A percentile compares a stretch with the other conserved stretches of the same genome.
Evolutionary conservation across 2,888 invertebrate genomes (phyloP).

Genomic region (Pelosia muscerda): DNA sequence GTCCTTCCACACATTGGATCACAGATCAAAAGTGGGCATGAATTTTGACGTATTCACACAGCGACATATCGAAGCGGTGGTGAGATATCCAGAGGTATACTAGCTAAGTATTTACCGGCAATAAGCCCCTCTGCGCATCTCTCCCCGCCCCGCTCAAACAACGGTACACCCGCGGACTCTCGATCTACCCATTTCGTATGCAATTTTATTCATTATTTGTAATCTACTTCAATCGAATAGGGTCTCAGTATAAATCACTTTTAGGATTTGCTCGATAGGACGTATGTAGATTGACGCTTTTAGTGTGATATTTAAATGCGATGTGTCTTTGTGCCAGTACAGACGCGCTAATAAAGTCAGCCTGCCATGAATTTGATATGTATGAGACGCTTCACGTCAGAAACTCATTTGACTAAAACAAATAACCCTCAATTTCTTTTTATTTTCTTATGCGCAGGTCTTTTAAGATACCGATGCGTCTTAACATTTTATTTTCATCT

Average conservation of each 20-base stretch:
- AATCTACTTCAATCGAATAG: conserved; percentile 86
- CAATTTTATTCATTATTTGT: conserved; percentile 87
- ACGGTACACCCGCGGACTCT: conserved; percentile 77
- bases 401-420: conserved; percentile 85
- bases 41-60: conserved; percentile 59
- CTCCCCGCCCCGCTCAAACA: conserved; percentile 74
- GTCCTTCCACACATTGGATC: conserved; percentile 31
- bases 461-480: conserved; percentile 74
- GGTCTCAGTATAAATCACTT: conserved; percentile 85
- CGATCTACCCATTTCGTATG: conserved; percentile 84
- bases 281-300: conserved; percentile 85
- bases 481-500: conserved; percentile 68
- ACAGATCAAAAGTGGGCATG: conserved; percentile 63
- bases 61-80: conserved; percentile 51
- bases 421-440: conserved; percentile 76
- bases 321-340: conserved; percentile 75
- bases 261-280: conserved; percentile 82
- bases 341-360: conserved; percentile 78
- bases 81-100: conserved; percentile 55
- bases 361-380: conserved; percentile 69
- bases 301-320: conserved; percentile 84
- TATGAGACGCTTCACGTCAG: conserved; percentile 71
- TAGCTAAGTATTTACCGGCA: conserved; percentile 74
- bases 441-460: conserved; percentile 70
- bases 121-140: conserved; percentile 65